Percentiles rank a stretch among this genome's conserved stretches.
phyloP scores from a whole-genome alignment of 2,797 vertebrate species.

The Hyperoplus lanceolatus region DNA sequence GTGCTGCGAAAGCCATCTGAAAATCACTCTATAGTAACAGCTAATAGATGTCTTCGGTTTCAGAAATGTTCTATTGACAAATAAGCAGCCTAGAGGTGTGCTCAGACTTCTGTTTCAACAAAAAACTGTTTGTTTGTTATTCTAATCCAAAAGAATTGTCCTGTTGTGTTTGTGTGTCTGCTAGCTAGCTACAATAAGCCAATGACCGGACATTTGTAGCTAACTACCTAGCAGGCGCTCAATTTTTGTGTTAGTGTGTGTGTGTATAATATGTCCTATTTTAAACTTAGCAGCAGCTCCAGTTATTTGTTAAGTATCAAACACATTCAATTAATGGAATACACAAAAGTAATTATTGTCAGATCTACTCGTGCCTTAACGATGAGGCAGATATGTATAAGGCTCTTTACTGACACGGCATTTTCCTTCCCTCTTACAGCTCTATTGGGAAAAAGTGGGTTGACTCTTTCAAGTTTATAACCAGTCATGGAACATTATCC shows the following conservation, averaged over 20 bases:
- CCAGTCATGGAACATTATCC: no score
- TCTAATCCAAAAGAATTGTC: neutral
- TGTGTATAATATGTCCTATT: neutral
- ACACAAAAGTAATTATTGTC: no score
- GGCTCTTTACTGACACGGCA: no score
- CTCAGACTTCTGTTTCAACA: neutral
- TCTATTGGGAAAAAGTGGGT: no score
- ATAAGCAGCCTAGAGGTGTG: neutral
- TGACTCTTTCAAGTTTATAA: no score
- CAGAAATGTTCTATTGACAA: neutral
- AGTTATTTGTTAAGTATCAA: no score
- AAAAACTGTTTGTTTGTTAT: neutral
- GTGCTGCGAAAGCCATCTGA: neutral
- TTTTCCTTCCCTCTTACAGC: no score
- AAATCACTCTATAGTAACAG: neutral
- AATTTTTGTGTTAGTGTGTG: neutral
- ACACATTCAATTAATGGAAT: no score
- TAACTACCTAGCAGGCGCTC: neutral
- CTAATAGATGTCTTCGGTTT: neutral
- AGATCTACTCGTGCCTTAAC: no score
- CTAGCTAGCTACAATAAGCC: neutral
- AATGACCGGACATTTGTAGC: neutral
- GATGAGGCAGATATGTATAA: no score
- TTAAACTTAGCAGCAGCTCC: neutral
- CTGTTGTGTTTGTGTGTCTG: neutral